Percentiles rank a stretch among this genome's conserved stretches.
These are phyloP conservation scores for Phyllotreta cruciferae DNA, from an alignment of 2,888 invertebrate species.

Conservation along the genomic window DNA sequence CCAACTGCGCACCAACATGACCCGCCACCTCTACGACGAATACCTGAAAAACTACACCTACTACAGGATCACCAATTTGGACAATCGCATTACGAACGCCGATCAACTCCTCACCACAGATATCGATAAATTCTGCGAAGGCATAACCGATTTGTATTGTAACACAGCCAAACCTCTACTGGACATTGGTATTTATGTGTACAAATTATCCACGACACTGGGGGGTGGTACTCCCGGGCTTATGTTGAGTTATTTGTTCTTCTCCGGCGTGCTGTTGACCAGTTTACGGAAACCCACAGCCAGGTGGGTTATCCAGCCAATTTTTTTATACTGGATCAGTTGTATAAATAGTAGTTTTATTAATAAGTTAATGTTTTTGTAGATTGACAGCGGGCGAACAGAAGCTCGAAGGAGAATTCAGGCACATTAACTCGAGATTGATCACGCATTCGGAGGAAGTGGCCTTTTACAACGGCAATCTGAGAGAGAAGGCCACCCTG, in stretches of 20 bases:
- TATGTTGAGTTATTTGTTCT: conserved; percentile 85
- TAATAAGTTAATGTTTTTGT: background rate
- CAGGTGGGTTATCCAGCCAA: conserved; percentile 10
- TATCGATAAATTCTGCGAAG: conserved; percentile 96
- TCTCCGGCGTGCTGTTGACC: conserved; percentile 88
- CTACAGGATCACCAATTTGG: conserved; percentile 95
- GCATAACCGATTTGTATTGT: conserved; percentile 93
- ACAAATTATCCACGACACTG: conserved; percentile 85
- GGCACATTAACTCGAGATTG: conserved; percentile 93
- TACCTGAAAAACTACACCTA: conserved; percentile 97
- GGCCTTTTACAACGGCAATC: conserved; percentile 82
- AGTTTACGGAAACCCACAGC: conserved; percentile 87
- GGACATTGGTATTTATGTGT: conserved; percentile 94
- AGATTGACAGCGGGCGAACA: conserved; percentile 89
- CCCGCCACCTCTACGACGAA: conserved; percentile 81
- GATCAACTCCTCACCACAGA: conserved; percentile 96
- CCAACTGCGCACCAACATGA: conserved; percentile 87
- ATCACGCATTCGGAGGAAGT: conserved; percentile 98
- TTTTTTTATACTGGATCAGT: too few relatives aligned
- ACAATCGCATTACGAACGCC: conserved; percentile 93
- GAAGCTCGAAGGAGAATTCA: conserved; percentile 97
- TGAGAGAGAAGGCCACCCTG: conserved; percentile 86
- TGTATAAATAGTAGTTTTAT: too few relatives aligned
- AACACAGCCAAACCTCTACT: conserved; percentile 95
- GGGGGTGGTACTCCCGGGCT: conserved; percentile 88